Evolutionary conservation across 2,797 vertebrate species (phyloP).

Genomic region (Acanthiza pusilla): DNA sequence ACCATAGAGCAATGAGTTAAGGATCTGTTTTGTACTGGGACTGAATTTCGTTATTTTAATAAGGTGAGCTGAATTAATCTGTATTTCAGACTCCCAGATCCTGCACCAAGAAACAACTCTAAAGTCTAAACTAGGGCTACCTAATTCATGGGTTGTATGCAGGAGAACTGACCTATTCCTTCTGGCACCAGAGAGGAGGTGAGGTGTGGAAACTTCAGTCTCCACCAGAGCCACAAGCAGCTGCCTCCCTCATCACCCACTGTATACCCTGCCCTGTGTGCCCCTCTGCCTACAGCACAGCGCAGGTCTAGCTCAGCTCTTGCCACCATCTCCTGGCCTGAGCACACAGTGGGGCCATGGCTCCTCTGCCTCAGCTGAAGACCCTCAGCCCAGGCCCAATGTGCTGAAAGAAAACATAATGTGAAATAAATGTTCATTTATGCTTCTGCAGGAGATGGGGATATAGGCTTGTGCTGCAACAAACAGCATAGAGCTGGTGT

Average conservation of each 20-base stretch:
- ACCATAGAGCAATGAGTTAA: neutral
- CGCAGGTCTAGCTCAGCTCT: neutral
- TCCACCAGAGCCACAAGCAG: neutral
- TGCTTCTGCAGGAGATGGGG: neutral
- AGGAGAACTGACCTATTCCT: neutral
- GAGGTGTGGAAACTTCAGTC: neutral
- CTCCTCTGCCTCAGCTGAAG: neutral
- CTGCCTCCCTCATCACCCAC: neutral
- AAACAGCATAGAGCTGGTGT: neutral
- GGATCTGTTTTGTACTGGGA: neutral
- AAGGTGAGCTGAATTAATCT: neutral
- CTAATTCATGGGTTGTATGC: fast-evolving
- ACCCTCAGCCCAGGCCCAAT: too few relatives aligned
- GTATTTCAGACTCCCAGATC: neutral
- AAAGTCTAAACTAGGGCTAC: neutral
- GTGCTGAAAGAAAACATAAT: neutral
- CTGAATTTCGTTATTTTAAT: neutral
- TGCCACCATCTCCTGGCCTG: neutral
- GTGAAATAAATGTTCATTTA: neutral
- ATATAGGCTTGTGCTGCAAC: neutral
- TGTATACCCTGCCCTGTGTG: fast-evolving
- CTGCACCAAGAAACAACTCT: neutral
- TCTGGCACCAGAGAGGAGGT: neutral
- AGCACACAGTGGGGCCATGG: fast-evolving
- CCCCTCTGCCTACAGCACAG: neutral